Evolutionary conservation across 1,140 invertebrate genomes (phyloP).

Genomic region (Elysia chlorotica): DNA sequence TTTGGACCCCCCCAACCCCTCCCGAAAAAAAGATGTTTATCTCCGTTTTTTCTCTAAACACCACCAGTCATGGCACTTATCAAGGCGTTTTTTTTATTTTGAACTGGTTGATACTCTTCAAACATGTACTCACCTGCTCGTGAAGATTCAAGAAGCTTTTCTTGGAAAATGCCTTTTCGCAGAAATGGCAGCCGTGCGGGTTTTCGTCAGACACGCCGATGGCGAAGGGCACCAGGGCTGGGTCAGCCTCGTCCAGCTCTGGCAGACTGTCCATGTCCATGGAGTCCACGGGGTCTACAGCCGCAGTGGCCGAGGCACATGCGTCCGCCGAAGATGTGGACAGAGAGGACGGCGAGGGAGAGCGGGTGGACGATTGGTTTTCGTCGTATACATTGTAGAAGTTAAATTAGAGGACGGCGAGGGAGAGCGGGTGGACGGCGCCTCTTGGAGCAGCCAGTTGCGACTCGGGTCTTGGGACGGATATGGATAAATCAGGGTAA

Average conservation of each 20-base stretch:
- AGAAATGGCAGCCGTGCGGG: slow-evolving; percentile 88
- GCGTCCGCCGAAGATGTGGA: slow-evolving; percentile 19
- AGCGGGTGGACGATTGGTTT: slow-evolving; percentile 21
- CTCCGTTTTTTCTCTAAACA: background rate
- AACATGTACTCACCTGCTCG: slow-evolving; percentile 92
- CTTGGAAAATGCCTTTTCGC: slow-evolving; percentile 86
- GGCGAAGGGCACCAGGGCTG: slow-evolving; percentile 65
- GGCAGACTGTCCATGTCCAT: slow-evolving; percentile 1
- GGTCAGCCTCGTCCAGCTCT: slow-evolving; percentile 4
- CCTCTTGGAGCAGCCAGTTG: slow-evolving; percentile 20
- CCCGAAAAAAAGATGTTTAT: background rate
- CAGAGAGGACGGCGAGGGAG: slow-evolving; percentile 29
- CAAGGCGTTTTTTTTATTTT: too few species aligned
- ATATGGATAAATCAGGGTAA: background rate
- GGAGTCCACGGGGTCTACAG: background rate
- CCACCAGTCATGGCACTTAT: slow-evolving; percentile 17
- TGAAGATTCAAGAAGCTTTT: slow-evolving; percentile 88
- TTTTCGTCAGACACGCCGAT: slow-evolving; percentile 75
- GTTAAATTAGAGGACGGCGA: background rate
- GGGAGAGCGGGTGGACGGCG: too few species aligned
- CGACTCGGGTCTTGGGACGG: too few species aligned
- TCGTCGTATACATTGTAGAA: background rate
- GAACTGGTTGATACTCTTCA: too few species aligned
- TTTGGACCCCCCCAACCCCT: background rate
- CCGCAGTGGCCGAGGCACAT: too few species aligned